Base-by-base conservation (phyloP, 2,797 vertebrate species). In the Loris lydekkerianus region DNA sequence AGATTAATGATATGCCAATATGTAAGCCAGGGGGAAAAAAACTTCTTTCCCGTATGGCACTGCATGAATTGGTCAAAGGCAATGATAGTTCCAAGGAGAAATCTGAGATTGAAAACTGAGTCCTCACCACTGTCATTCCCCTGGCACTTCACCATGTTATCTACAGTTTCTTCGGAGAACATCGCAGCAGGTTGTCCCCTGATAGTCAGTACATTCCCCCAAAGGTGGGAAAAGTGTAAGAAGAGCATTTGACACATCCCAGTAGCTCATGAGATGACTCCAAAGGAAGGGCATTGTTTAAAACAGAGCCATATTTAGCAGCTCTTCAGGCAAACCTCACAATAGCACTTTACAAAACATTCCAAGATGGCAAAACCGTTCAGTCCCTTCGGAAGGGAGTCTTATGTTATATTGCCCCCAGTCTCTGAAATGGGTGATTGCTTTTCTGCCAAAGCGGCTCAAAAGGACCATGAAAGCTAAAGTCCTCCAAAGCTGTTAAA, bases 401-500 rank as follows among this genome's bases (percentile, higher is more conserved):
- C n/a, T 95, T 95, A 73, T 88, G 67, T 90, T 89, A 70, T 15
- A 34, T 72, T 93, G 56, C 34, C 40, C 46, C 61, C 81, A 65
- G 96, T 97, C 96, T 97, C 90, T 97, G 82, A 95, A 97, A 97
- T 29, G 90, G 92, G 96, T 56, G 31, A 96, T 96, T 96, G 97
- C 95, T 98, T 98, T 98, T 93, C 96, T 97, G 97, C 97, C 96
- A 97, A 95, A 97, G 91, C 46, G 86, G 96, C 96, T 98, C 93
- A 91, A 95, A 98, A 97, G 97, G 96, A 88, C 97, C 98, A 90
- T 90, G 97, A 96, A 97, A 97, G 97, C 96, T 92, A 95, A 97
- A 97, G 97, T 98, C 98, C 97, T 98, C 97, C 97, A 98, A 96
- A 98, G 97, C 98, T 97, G 90, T 97, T 97, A 96, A 98, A 97